Evolutionary conservation across 2,113 vertebrate genomes (phyloP).

Genomic region (Colinus virginianus): DNA sequence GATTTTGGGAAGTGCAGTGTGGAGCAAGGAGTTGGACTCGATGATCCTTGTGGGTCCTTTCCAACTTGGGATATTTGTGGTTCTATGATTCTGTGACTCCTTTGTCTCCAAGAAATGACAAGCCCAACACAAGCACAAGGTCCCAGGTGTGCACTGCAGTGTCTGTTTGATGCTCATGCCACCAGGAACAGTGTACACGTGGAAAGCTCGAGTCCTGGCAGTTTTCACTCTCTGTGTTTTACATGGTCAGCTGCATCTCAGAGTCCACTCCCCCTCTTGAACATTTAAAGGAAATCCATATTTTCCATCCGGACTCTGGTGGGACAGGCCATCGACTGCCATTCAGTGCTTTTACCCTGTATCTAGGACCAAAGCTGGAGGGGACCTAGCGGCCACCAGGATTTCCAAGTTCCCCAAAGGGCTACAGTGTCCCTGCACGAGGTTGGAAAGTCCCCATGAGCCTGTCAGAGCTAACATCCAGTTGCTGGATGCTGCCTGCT

Average conservation of each 20-base stretch:
- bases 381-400: not conserved
- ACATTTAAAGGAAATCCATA: slow-evolving; percentile 17
- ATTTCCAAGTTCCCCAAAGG: not conserved
- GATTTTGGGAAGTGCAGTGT: not conserved
- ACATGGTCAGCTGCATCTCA: not conserved
- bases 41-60: not conserved
- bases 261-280: not conserved
- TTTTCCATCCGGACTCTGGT: slow-evolving; percentile 1
- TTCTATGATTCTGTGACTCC: not conserved
- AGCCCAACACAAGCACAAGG: not conserved
- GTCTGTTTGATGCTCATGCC: not conserved
- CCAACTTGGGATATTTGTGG: not conserved
- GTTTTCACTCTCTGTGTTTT: not conserved
- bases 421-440: not conserved
- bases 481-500: not conserved
- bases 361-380: not conserved
- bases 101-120: not conserved
- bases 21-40: not conserved
- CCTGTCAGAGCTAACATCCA: not conserved
- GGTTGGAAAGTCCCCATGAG: fast-evolving
- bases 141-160: not conserved
- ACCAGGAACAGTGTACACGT: fast-evolving
- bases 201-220: not conserved
- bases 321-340: not conserved
- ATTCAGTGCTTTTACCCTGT: not conserved